Evolutionary conservation across 2,113 vertebrate species (phyloP).

Genomic region (Pseudopipra pipra): DNA sequence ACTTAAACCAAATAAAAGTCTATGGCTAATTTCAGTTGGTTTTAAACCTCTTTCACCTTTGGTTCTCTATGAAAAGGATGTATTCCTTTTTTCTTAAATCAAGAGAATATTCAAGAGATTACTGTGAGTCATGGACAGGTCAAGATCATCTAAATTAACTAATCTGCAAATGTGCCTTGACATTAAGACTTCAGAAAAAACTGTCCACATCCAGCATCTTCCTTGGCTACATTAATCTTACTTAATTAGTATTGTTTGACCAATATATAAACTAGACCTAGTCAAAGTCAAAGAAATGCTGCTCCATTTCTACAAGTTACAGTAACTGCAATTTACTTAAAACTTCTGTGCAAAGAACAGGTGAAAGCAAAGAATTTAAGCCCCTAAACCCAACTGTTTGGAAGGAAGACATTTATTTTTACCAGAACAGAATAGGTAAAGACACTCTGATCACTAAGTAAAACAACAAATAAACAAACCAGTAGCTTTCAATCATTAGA

Average conservation of each 20-base stretch:
- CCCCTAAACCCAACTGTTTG: background rate
- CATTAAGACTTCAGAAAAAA: background rate
- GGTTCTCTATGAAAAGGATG: background rate
- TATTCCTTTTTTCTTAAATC: background rate
- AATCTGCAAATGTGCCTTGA: background rate
- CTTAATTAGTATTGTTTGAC: background rate
- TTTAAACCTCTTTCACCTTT: background rate
- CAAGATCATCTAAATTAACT: background rate
- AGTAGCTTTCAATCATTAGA: background rate
- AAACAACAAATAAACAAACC: background rate
- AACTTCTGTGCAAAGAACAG: background rate
- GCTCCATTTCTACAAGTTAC: background rate
- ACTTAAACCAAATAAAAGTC: background rate
- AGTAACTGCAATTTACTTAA: background rate
- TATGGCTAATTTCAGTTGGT: background rate
- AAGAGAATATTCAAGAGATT: background rate
- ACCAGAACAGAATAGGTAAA: background rate
- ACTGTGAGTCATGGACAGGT: background rate
- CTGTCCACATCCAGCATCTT: background rate
- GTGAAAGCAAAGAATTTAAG: background rate
- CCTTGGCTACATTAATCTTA: background rate
- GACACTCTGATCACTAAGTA: background rate
- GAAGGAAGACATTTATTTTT: background rate
- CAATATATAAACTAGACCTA: background rate
- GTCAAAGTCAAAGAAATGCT: background rate